Conservation (phyloP, 2,888 invertebrate genomes). For the Nipponacmea schrenckii region DNA sequence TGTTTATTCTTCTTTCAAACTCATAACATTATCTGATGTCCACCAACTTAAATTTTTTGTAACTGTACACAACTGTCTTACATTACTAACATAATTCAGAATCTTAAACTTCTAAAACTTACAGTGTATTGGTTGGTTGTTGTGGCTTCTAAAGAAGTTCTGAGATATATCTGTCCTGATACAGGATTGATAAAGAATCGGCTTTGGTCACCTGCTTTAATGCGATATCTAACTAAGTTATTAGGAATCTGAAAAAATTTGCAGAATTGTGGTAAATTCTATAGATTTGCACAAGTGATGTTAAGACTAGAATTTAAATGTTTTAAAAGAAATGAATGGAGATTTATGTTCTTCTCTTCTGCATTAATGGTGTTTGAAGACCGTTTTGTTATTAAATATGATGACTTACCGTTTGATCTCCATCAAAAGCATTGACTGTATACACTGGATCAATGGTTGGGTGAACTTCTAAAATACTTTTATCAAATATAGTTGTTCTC, state of each 20-base stretch:
- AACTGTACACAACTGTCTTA: no score
- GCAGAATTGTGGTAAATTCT: neutral
- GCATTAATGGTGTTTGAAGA: no score
- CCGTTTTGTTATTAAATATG: no score
- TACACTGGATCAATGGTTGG: conserved; percentile 40
- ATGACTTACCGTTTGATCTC: conserved; percentile 40
- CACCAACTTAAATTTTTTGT: no score
- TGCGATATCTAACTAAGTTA: conserved; percentile 49
- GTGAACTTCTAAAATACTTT: conserved; percentile 51
- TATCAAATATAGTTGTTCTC: conserved; percentile 33
- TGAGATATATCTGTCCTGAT: conserved; percentile 43
- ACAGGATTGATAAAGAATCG: conserved; percentile 38
- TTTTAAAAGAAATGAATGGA: no score
- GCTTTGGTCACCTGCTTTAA: conserved; percentile 31
- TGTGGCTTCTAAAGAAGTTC: conserved; percentile 41
- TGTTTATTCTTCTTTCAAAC: no score
- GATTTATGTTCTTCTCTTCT: no score
- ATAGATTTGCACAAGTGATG: no score
- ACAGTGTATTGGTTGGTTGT: conserved; percentile 40
- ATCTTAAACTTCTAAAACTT: no score
- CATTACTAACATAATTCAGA: no score
- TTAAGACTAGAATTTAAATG: no score
- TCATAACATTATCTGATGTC: no score
- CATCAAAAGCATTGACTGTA: conserved; percentile 46
- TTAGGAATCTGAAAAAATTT: conserved; percentile 52